Evolutionary conservation across 2,113 vertebrate species (phyloP).

Genomic region (Zeus faber): DNA sequence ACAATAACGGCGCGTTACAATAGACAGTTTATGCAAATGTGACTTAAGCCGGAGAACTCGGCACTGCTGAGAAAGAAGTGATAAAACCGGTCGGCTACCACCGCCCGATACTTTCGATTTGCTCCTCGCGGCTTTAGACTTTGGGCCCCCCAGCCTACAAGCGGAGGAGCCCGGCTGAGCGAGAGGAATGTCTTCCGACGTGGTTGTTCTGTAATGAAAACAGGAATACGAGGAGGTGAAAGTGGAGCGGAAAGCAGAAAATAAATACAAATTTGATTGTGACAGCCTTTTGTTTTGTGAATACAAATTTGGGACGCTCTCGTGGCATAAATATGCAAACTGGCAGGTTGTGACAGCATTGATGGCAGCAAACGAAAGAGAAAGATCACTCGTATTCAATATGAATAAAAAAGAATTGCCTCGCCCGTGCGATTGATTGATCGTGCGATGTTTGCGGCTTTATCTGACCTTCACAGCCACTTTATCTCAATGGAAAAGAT

Average conservation of each 20-base stretch:
- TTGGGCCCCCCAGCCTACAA: conserved; percentile 21
- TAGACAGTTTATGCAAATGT: conserved; percentile 27
- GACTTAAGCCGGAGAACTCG: conserved; percentile 24
- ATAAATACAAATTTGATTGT: too few relatives aligned
- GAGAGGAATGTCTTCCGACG: conserved; percentile 37
- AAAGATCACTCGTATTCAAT: not conserved
- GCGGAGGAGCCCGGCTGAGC: conserved; percentile 22
- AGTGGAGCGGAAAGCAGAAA: too few relatives aligned
- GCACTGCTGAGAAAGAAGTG: conserved; percentile 20
- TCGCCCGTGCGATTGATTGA: too few relatives aligned
- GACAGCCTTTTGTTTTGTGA: not conserved
- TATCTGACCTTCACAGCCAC: too few relatives aligned
- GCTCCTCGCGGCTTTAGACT: conserved; percentile 53
- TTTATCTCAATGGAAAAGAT: too few relatives aligned
- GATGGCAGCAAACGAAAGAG: conserved; percentile 14
- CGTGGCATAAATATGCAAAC: conserved; percentile 3
- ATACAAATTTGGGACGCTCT: not conserved
- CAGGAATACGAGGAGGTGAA: too few relatives aligned
- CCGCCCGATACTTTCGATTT: conserved; percentile 11
- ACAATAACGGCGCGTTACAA: conserved; percentile 46
- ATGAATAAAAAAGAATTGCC: not conserved
- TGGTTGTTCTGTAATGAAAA: conserved; percentile 34
- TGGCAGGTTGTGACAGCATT: conserved; percentile 20
- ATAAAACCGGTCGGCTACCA: conserved; percentile 33
- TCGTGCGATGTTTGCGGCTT: too few relatives aligned